Evolutionary conservation across 2,797 vertebrate species (phyloP).

Genomic region (Sebastes wilsoni): DNA sequence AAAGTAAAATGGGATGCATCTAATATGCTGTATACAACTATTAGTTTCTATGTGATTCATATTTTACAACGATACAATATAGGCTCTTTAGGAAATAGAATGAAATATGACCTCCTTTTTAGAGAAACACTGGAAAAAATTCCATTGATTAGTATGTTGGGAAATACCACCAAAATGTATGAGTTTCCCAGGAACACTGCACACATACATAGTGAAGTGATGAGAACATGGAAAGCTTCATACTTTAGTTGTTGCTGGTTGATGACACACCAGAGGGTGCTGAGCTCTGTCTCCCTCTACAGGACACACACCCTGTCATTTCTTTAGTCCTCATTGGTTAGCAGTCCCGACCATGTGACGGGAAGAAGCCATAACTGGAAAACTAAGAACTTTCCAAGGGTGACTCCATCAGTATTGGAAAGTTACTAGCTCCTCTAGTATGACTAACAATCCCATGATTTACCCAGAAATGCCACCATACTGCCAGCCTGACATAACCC

Average conservation of each 20-base stretch:
- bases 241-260: accelerated
- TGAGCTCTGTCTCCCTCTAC: conserved; percentile 16
- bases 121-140: not conserved
- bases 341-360: conserved; percentile 10
- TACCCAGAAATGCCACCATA: not conserved
- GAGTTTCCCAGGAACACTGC: too few relatives aligned
- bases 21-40: not conserved
- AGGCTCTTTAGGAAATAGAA: not conserved
- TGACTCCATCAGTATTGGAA: conserved; percentile 47
- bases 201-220: not conserved
- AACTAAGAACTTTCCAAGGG: not conserved
- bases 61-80: too few relatives aligned
- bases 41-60: not conserved
- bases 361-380: not conserved
- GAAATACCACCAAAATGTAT: not conserved
- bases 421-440: conserved; percentile 23
- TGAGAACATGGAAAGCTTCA: not conserved
- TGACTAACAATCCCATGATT: not conserved
- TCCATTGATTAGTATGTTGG: not conserved
- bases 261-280: too few relatives aligned
- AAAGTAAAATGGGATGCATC: not conserved
- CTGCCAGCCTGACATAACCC: accelerated
- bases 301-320: not conserved
- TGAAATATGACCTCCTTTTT: not conserved
- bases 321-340: not conserved